phyloP scores from a whole-genome alignment of 2,888 invertebrate species.

The Eupithecia dodoneata region DNA sequence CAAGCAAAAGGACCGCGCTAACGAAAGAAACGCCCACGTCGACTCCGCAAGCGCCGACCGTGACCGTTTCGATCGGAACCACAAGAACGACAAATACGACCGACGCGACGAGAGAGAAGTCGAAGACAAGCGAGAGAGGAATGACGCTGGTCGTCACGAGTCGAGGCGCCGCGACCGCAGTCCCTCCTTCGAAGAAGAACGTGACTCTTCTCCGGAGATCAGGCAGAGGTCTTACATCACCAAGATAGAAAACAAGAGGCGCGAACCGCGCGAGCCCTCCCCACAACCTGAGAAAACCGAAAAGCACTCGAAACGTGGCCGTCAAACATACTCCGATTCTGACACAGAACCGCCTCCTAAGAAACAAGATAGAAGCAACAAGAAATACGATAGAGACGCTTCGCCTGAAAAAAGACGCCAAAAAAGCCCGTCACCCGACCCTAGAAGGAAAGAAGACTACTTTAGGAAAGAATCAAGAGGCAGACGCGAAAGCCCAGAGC shows the following conservation, averaged over 20 bases:
- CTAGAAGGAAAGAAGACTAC: constrained; percentile 55
- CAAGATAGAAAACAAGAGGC: constrained; percentile 65
- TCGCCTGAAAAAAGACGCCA: constrained; percentile 71
- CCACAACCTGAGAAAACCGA: constrained; percentile 56
- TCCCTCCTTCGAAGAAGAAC: constrained; percentile 53
- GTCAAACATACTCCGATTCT: constrained; percentile 60
- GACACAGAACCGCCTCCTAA: constrained; percentile 55
- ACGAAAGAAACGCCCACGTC: constrained; percentile 66
- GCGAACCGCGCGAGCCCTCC: constrained; percentile 52
- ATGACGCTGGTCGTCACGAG: constrained; percentile 39
- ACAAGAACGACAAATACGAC: constrained; percentile 65
- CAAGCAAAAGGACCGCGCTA: constrained; percentile 64
- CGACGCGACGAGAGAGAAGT: constrained; percentile 59
- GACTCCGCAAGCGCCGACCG: constrained; percentile 71
- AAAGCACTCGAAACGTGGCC: constrained; percentile 63
- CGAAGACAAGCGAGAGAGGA: constrained; percentile 20
- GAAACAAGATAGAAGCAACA: constrained; percentile 59
- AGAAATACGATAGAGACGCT: constrained; percentile 56
- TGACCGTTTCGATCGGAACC: constrained; percentile 72
- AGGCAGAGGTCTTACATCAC: constrained; percentile 68
- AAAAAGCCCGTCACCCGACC: constrained; percentile 63
- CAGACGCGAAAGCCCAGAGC: constrained; percentile 52
- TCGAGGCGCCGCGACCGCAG: constrained; percentile 64
- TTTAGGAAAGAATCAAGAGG: constrained; percentile 54
- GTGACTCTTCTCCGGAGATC: constrained; percentile 62